phyloP scores from a whole-genome alignment of 2,797 vertebrate genomes.

The Etheostoma nigrum region DNA sequence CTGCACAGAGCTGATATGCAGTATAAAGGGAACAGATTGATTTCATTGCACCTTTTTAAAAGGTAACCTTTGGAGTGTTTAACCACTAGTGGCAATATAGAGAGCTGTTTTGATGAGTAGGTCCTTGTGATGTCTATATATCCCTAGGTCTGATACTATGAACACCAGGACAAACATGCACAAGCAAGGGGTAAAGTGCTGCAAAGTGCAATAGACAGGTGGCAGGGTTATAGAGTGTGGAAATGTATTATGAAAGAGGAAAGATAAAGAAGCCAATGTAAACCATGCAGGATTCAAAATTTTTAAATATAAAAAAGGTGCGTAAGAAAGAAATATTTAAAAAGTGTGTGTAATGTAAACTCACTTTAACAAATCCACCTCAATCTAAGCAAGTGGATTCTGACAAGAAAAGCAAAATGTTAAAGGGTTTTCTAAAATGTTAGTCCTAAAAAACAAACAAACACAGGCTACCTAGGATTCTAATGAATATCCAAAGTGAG shows the following conservation, averaged over 20 bases:
- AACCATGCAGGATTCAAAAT: background rate
- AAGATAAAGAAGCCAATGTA: background rate
- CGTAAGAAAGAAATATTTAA: background rate
- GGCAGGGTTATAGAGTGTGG: background rate
- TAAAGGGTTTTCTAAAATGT: background rate
- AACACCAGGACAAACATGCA: background rate
- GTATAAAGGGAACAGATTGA: conserved; percentile 30
- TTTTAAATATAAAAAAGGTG: background rate
- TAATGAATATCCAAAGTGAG: conserved; percentile 11
- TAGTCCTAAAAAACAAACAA: background rate
- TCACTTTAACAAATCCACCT: background rate
- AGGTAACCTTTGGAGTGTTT: conserved; percentile 28
- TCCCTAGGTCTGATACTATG: background rate
- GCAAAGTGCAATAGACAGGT: conserved; percentile 3
- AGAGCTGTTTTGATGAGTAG: conserved; percentile 6
- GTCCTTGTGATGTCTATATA: background rate
- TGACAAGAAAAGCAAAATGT: background rate
- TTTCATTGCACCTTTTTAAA: conserved; percentile 28
- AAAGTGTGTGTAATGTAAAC: background rate
- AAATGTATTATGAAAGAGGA: conserved; percentile 2
- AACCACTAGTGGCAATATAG: conserved; percentile 13
- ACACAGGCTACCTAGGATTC: background rate
- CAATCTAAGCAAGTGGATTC: background rate
- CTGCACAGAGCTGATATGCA: conserved; percentile 43
- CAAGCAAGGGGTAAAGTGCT: background rate